Evolutionary conservation across 2,797 vertebrate genomes (phyloP).

Genomic region (Xyrichtys novacula): DNA sequence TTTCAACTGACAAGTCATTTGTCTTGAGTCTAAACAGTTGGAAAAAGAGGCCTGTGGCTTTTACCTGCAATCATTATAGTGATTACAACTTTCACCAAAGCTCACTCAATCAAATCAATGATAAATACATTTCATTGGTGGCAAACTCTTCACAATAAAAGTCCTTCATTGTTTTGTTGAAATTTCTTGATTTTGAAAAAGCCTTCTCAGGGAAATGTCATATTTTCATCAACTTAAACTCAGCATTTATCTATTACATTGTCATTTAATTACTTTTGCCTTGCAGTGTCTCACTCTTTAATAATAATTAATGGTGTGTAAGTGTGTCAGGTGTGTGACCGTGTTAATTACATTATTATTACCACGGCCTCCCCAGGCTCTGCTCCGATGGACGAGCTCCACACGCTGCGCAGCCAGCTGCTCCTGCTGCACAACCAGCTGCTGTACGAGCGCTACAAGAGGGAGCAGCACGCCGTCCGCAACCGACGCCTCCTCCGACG

Average conservation of each 20-base stretch:
- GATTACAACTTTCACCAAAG: too few relatives aligned
- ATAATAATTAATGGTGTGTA: constrained; percentile 1
- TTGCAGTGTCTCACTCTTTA: background rate
- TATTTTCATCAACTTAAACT: background rate
- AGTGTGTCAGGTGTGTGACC: constrained; percentile 17
- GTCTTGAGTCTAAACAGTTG: too few relatives aligned
- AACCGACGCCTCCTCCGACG: constrained; percentile 95
- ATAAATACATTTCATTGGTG: too few relatives aligned
- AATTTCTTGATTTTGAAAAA: too few relatives aligned
- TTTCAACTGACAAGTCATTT: too few relatives aligned
- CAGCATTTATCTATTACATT: background rate
- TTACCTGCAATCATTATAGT: too few relatives aligned
- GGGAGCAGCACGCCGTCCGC: constrained; percentile 96
- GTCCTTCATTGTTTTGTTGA: too few relatives aligned
- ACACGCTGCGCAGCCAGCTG: constrained; percentile 94
- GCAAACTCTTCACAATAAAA: too few relatives aligned
- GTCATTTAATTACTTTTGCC: background rate
- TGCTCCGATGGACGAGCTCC: constrained; percentile 94
- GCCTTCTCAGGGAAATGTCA: too few relatives aligned
- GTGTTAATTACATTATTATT: constrained; percentile 55
- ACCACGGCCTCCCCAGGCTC: constrained; percentile 84
- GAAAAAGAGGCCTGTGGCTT: too few relatives aligned
- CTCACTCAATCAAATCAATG: too few relatives aligned
- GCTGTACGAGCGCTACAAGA: constrained; percentile 96
- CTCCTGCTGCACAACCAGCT: constrained; percentile 97